phyloP scores from a whole-genome alignment of 2,888 invertebrate species.

The Lepidocyrtinus sp. region DNA sequence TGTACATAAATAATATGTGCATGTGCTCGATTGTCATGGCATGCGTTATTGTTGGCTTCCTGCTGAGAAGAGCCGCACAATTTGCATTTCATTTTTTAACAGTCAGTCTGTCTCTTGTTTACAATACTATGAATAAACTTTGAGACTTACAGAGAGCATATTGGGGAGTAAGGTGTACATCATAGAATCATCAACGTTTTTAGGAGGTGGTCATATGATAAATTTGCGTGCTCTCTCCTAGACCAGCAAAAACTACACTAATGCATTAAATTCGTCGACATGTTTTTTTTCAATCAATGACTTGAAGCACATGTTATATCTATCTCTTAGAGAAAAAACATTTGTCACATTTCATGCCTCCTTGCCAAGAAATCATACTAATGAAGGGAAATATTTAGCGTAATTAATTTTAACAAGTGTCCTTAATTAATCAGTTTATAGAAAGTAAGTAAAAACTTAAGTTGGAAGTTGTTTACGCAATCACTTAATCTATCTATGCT shows the following conservation, averaged over 20 bases:
- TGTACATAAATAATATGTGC: constrained; percentile 53
- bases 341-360: not conserved
- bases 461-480: not conserved
- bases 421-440: not conserved
- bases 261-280: constrained; percentile 1
- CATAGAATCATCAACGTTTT: constrained; percentile 5
- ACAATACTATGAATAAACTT: constrained; percentile 14
- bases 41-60: constrained; percentile 60
- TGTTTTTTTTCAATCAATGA: not conserved
- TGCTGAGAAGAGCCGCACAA: constrained; percentile 51
- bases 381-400: constrained; percentile 9
- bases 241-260: constrained; percentile 2
- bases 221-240: not conserved
- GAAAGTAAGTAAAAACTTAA: not conserved
- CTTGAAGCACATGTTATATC: constrained; percentile 5
- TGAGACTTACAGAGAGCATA: not conserved
- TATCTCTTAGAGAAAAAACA: not conserved
- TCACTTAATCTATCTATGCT: not conserved
- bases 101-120: not conserved
- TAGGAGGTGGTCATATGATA: not conserved
- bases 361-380: not conserved
- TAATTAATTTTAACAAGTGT: constrained; percentile 19
- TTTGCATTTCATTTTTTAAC: constrained; percentile 54
- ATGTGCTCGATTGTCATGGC: constrained; percentile 58
- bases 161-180: not conserved